These are phyloP conservation scores for Crotalus tigris DNA, from an alignment of 2,113 vertebrate species.

Conservation along the genomic window DNA sequence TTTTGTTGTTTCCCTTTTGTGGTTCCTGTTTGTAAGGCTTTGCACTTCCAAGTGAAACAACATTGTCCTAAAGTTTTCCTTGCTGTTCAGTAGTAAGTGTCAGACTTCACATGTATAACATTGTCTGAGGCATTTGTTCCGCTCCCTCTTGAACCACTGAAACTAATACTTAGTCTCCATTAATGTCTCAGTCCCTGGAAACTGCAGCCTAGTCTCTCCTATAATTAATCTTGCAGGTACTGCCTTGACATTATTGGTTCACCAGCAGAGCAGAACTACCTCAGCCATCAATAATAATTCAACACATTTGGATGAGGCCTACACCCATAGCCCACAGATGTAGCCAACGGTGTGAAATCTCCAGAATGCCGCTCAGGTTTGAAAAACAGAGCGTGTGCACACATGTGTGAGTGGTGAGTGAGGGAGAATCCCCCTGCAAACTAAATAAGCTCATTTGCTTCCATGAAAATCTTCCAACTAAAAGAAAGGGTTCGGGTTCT, in stretches of 20 bases:
- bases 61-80: conserved; percentile 56
- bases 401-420: background rate
- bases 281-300: conserved; percentile 83
- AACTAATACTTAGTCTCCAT: conserved; percentile 79
- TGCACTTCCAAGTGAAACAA: conserved; percentile 44
- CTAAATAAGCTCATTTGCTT: conserved; percentile 62
- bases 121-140: conserved; percentile 70
- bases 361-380: conserved; percentile 41
- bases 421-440: conserved; percentile 37
- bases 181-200: conserved; percentile 74
- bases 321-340: conserved; percentile 57
- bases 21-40: conserved; percentile 12
- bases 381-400: background rate
- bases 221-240: conserved; percentile 84
- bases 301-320: conserved; percentile 71
- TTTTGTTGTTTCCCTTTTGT: conserved; percentile 24
- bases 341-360: conserved; percentile 45
- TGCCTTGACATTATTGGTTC: conserved; percentile 84
- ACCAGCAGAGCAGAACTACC: conserved; percentile 81
- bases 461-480: conserved; percentile 62
- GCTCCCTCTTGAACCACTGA: conserved; percentile 75
- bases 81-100: conserved; percentile 48
- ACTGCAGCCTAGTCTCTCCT: conserved; percentile 71
- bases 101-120: conserved; percentile 64
- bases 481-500: conserved; percentile 57